Evolutionary conservation across 1,140 invertebrate species (phyloP), one percentile per base, ranked within the genome.

Genomic region (Coboldia fuscipes): DNA sequence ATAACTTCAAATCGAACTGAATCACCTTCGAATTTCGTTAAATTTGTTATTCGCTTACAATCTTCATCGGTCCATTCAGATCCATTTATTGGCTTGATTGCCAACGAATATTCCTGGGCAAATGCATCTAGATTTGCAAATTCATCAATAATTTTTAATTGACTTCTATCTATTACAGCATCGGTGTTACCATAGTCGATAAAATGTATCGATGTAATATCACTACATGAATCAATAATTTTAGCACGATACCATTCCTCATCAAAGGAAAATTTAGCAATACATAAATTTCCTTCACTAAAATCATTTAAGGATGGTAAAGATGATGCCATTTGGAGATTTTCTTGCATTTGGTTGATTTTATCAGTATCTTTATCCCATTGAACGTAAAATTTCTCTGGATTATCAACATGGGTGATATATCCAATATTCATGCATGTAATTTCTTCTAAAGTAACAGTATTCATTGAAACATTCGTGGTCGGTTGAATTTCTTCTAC

Each of bases 161-260:
- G 47, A 0, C 56, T 56, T 9, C 58, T 57, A 33, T 69, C 72
- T 23, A 70, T 60, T 0, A 75, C 59, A 1, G 71, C 62, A 43
- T 80, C 76, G 0, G 72, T 75, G 39, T 79, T 80, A 6, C 84
- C 84, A 47, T 73, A 85, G 47, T 90, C 84, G 3, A 86, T 69
- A 45, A 83, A 88, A 18, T 70, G 62, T 1, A 86, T 70, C 2
- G 75, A 75, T 10, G 68, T 75, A 16, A 75, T 68, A 32, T 71
- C 72, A 9, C 62, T 58, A 38, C 72, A 70, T 0, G 66, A 61
- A 41, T 81, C 75, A 2, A 80, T 59, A n/a, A 85, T 70, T 42
- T 72, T 65, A 2, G 79, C 80, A 41, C 83, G 60, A 45, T 85
- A 86, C 81, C 80, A 89, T 2, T 55, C 48, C 23, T 72, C 64